A percentile compares a stretch with the other conserved stretches of the same genome.
phyloP scores from a whole-genome alignment of 2,888 invertebrate genomes.

The Hypsopygia costalis region DNA sequence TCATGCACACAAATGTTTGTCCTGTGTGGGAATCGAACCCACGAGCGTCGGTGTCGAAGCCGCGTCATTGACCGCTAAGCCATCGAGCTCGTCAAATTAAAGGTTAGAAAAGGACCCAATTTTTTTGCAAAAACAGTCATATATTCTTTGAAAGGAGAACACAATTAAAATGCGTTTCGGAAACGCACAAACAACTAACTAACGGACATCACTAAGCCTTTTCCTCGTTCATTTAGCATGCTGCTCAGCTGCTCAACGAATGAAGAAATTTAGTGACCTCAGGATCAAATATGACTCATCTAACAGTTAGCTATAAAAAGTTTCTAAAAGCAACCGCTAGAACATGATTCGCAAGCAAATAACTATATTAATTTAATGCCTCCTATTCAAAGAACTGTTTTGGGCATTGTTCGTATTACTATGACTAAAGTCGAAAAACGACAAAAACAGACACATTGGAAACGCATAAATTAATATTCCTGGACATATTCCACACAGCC shows the following conservation, averaged over 20 bases:
- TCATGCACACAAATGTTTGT: too few relatives aligned
- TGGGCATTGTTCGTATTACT: background rate
- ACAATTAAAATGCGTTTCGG: slow-evolving; percentile 54
- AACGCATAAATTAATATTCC: too few relatives aligned
- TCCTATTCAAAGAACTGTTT: background rate
- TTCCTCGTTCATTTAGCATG: slow-evolving; percentile 59
- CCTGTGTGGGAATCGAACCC: too few relatives aligned
- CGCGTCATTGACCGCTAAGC: too few relatives aligned
- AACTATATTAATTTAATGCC: slow-evolving; percentile 16
- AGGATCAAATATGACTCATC: slow-evolving; percentile 63
- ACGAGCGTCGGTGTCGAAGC: too few relatives aligned
- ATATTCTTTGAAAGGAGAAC: slow-evolving; percentile 44
- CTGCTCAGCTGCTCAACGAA: slow-evolving; percentile 37
- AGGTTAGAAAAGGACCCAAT: too few relatives aligned
- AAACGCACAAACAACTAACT: slow-evolving; percentile 30
- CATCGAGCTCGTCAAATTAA: too few relatives aligned
- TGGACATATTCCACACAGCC: too few relatives aligned
- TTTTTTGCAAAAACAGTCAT: too few relatives aligned
- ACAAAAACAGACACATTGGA: too few relatives aligned
- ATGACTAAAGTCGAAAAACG: too few relatives aligned
- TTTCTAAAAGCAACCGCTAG: slow-evolving; percentile 39
- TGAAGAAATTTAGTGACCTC: slow-evolving; percentile 61
- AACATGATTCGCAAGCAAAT: slow-evolving; percentile 36
- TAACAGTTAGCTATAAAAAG: slow-evolving; percentile 55
- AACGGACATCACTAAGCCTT: slow-evolving; percentile 39